Percentiles rank a stretch among this genome's conserved stretches.
Conservation (phyloP, 2,888 invertebrate genomes). For the Cryptus viduatorius region DNA sequence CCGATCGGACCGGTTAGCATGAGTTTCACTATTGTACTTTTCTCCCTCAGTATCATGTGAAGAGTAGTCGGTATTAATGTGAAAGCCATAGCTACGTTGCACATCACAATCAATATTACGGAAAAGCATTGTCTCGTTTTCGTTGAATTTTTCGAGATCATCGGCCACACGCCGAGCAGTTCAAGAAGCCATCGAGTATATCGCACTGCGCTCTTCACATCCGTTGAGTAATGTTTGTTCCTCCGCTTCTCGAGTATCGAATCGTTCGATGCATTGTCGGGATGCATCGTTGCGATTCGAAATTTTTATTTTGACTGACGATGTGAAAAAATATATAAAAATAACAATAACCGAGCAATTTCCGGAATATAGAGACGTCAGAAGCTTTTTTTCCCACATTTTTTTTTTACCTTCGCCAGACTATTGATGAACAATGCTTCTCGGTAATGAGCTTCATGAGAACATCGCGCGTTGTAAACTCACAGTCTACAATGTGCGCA, state of each 20-base stretch:
- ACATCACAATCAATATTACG: slow-evolving; percentile 36
- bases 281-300: background rate
- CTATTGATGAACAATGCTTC: too few relatives aligned
- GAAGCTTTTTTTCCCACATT: too few relatives aligned
- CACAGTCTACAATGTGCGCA: too few relatives aligned
- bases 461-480: too few relatives aligned
- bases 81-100: slow-evolving; percentile 40
- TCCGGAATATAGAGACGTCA: too few relatives aligned
- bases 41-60: slow-evolving; percentile 49
- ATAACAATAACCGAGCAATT: too few relatives aligned
- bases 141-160: slow-evolving; percentile 46
- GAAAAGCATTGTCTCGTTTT: slow-evolving; percentile 17
- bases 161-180: slow-evolving; percentile 63
- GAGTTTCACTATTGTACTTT: slow-evolving; percentile 24
- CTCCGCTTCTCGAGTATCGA: background rate
- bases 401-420: too few relatives aligned
- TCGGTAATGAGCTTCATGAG: too few relatives aligned
- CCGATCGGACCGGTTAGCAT: slow-evolving; percentile 55
- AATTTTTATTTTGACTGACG: too few relatives aligned
- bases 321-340: too few relatives aligned
- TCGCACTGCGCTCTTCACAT: slow-evolving; percentile 38
- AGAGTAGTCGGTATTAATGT: slow-evolving; percentile 48
- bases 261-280: background rate
- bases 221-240: slow-evolving; percentile 24
- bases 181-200: slow-evolving; percentile 58